Percentiles rank a stretch among this genome's conserved stretches.
These are phyloP conservation scores for Gobio occitaniae DNA, from an alignment of 2,797 vertebrate genomes.

Conservation along the genomic window DNA sequence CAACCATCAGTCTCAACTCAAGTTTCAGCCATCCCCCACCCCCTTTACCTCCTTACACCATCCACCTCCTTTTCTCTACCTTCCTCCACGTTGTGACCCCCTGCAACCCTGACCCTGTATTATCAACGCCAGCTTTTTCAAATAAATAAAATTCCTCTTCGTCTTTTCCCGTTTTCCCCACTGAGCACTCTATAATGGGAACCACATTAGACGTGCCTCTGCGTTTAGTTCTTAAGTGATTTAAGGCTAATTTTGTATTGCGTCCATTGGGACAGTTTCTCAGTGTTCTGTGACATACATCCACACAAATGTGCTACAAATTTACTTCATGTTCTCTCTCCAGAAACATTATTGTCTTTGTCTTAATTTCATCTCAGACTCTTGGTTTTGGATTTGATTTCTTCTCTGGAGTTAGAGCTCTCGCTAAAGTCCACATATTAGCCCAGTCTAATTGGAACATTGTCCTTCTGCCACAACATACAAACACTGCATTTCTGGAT, in stretches of 20 bases:
- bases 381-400: background rate
- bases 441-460: background rate
- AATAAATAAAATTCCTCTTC: slow-evolving; percentile 48
- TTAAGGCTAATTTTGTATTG: slow-evolving; percentile 1
- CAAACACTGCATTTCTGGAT: background rate
- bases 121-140: slow-evolving; percentile 60
- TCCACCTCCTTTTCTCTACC: slow-evolving; percentile 26
- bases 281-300: background rate
- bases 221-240: slow-evolving; percentile 6
- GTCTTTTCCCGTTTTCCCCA: background rate
- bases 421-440: background rate
- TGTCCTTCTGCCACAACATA: background rate
- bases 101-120: slow-evolving; percentile 47
- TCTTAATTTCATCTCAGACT: slow-evolving; percentile 15
- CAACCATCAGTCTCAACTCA: slow-evolving; percentile 74
- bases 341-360: slow-evolving; percentile 10
- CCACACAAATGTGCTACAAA: slow-evolving; percentile 11
- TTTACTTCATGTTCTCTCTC: slow-evolving; percentile 1
- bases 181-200: slow-evolving; percentile 20
- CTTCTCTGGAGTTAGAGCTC: background rate
- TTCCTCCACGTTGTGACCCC: slow-evolving; percentile 47
- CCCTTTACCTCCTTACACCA: slow-evolving; percentile 48
- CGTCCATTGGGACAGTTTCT: background rate
- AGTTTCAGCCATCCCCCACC: slow-evolving; percentile 59
- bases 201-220: slow-evolving; percentile 35